These are phyloP conservation scores for Lithophane socia DNA, from an alignment of 2,888 invertebrate genomes.

Conservation along the genomic window DNA sequence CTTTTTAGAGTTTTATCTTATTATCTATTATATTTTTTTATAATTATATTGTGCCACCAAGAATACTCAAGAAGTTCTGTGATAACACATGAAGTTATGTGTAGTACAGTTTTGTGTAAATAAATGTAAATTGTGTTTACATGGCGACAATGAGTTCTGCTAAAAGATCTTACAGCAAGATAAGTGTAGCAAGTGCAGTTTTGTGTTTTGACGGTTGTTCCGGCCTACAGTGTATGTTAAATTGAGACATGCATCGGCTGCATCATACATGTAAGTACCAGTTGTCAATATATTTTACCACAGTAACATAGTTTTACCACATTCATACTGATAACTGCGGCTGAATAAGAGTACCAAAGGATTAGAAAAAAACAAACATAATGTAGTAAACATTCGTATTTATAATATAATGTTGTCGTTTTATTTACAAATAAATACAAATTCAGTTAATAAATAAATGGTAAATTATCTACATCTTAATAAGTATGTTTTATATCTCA, in stretches of 20 bases:
- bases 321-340: conserved; percentile 13
- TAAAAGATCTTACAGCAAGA: neutral
- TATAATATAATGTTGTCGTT: conserved; percentile 90
- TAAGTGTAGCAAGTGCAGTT: conserved; percentile 13
- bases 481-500: conserved; percentile 90
- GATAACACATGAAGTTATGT: neutral
- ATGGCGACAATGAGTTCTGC: neutral
- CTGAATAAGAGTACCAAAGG: conserved; percentile 42
- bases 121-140: conserved; percentile 9
- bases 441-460: conserved; percentile 91
- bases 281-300: conserved; percentile 23
- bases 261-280: conserved; percentile 46
- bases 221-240: too few species aligned
- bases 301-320: neutral
- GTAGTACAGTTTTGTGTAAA: conserved; percentile 1
- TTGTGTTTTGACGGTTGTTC: conserved; percentile 5
- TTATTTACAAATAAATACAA: conserved; percentile 91
- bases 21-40: neutral
- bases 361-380: conserved; percentile 85
- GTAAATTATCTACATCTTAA: conserved; percentile 91
- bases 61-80: conserved; percentile 9
- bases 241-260: neutral
- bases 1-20: neutral
- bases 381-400: conserved; percentile 91
- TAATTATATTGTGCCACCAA: conserved; percentile 7